Percentiles rank a stretch among this genome's conserved stretches.
Conservation (phyloP, 2,797 vertebrate species). For the Gymnoscopelus braueri region DNA sequence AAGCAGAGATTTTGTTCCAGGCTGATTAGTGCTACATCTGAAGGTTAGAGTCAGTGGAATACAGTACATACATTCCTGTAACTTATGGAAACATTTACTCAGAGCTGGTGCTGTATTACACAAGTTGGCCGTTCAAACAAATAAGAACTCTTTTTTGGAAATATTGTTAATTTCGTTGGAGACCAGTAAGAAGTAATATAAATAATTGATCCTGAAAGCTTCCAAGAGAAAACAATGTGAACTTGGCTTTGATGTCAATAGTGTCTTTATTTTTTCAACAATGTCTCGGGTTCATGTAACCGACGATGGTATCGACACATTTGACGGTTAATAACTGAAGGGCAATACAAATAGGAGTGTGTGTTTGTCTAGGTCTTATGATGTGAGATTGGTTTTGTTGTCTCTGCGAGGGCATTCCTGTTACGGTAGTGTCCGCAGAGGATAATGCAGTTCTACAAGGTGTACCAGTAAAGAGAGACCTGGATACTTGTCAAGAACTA, state of each 20-base stretch:
- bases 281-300: background rate
- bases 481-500: slow-evolving; percentile 30
- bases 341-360: background rate
- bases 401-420: slow-evolving; percentile 8
- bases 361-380: slow-evolving; percentile 2
- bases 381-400: slow-evolving; percentile 1
- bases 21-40: background rate
- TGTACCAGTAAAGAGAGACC: slow-evolving; percentile 29
- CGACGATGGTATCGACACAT: too few species aligned
- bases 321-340: background rate
- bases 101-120: background rate
- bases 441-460: slow-evolving; percentile 18
- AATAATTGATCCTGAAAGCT: too few species aligned
- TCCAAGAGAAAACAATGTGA: background rate
- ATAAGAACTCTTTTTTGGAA: background rate
- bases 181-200: background rate
- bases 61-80: background rate
- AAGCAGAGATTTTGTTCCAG: background rate
- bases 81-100: background rate
- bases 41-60: background rate
- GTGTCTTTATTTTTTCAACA: background rate
- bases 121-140: background rate
- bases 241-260: background rate
- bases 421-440: slow-evolving; percentile 5
- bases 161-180: background rate